Conservation (phyloP, 2,888 invertebrate species). For the Epsilonema sp. region DNA sequence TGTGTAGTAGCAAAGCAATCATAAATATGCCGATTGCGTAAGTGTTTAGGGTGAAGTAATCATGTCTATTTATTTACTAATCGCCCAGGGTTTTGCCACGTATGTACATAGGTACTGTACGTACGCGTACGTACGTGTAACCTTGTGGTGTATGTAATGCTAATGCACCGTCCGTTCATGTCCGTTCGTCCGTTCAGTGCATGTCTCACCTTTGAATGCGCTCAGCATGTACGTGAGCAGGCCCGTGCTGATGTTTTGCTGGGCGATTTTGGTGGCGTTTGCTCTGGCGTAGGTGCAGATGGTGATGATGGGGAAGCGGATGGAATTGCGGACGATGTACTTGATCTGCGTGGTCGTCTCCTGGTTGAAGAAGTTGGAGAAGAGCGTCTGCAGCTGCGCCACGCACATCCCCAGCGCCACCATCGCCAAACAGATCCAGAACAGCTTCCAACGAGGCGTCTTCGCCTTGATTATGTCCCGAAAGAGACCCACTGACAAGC, state of each 20-base stretch:
- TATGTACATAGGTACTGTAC: too few relatives aligned
- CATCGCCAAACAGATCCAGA: not conserved
- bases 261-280: constrained; percentile 2
- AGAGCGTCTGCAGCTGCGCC: not conserved
- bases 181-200: too few relatives aligned
- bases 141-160: too few relatives aligned
- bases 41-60: too few relatives aligned
- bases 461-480: constrained; percentile 1
- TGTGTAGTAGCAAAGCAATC: too few relatives aligned
- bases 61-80: too few relatives aligned
- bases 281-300: constrained; percentile 4
- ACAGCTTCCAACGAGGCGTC: not conserved
- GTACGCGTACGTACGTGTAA: too few relatives aligned
- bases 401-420: not conserved
- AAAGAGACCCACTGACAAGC: not conserved
- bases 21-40: too few relatives aligned
- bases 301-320: constrained; percentile 3
- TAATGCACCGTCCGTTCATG: too few relatives aligned
- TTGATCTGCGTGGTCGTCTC: not conserved
- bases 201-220: too few relatives aligned
- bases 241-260: not conserved
- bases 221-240: constrained; percentile 6
- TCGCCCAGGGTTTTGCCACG: too few relatives aligned
- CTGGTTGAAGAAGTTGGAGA: not conserved
- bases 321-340: not conserved